Evolutionary conservation across 37 sponge, comb jelly and placozoan species (phyloP).

Genomic region (Halichondria panicea): DNA sequence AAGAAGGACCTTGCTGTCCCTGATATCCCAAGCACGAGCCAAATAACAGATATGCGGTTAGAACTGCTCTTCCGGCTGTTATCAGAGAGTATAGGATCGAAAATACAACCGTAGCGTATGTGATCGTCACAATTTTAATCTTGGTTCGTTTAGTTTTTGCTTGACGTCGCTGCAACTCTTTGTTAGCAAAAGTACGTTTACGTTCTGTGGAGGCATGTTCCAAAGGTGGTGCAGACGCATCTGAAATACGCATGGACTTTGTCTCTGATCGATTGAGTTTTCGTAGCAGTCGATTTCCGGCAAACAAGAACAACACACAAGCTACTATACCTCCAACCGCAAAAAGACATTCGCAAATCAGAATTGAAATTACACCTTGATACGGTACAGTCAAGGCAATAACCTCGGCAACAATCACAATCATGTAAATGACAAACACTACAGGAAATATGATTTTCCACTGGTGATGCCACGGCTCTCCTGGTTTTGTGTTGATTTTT

Average conservation of each 20-base stretch:
- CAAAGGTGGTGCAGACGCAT: too few relatives aligned
- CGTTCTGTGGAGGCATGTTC: not conserved
- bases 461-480: constrained; percentile 24
- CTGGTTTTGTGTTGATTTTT: constrained; percentile 11
- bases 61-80: not conserved
- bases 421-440: constrained; percentile 21
- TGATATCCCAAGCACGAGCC: constrained; percentile 5
- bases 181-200: not conserved
- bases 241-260: not conserved
- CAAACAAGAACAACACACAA: constrained; percentile 29
- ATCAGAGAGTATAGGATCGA: constrained; percentile 36
- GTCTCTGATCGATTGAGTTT: not conserved
- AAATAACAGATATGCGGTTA: constrained; percentile 3
- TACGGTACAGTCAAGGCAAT: constrained; percentile 8
- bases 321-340: constrained; percentile 39
- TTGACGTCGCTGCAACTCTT: constrained; percentile 5
- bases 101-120: constrained; percentile 24
- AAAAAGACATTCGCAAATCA: constrained; percentile 35
- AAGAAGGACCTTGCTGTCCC: not conserved
- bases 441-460: constrained; percentile 19
- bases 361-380: constrained; percentile 21
- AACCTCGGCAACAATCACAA: constrained; percentile 27
- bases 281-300: constrained; percentile 19
- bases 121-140: constrained; percentile 40
- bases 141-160: not conserved